Base-by-base conservation (phyloP, 2,888 invertebrate species). In the Cabera pusaria region DNA sequence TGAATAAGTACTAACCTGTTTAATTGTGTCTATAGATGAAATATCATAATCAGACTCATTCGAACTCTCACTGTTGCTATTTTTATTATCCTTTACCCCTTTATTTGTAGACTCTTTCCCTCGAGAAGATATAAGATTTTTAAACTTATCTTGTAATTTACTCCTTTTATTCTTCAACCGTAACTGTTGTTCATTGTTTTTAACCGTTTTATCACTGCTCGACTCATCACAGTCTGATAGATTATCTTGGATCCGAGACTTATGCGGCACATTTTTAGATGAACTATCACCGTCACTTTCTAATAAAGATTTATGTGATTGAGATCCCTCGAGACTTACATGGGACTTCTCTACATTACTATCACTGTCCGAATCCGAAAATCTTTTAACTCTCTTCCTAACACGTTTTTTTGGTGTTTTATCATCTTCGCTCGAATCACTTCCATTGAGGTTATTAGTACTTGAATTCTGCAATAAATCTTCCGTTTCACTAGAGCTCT, bases 61-160 rank as follows among this genome's bases (percentile, higher is more conserved):
- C 2, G 58, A 59, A 8, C 33, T 41, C 2, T 50, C 35, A 28
- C 29, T 45, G n/a, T n/a, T n/a, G n/a, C n/a, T n/a, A n/a, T n/a
- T n/a, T n/a, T n/a, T n/a, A n/a, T n/a, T n/a, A n/a, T n/a, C n/a
- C 19, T 43, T 3, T 38, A 39, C 6, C 35, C 46, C n/a, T 35
- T 27, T n/a, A 37, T 34, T 6, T 50, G 27, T 1, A 5, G 16
- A 7, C 1, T 42, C 50, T 43, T 66, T 72, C 1, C 23, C 47
- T 45, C 70, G 57, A n/a, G 71, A 67, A 11, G 47, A 57, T 4
- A 73, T 39, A 1, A 85, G 49, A 16, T 52, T 65, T 54, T 74
- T 64, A 40, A 88, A 88, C 47, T 85, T 89, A 9, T 82, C 59
- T 44, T 58, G 69, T 1, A 89, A 23, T 44, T 73, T 81, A 33